These are phyloP conservation scores for Syngnathus scovelli DNA, from an alignment of 2,113 vertebrate genomes.

Conservation along the genomic window DNA sequence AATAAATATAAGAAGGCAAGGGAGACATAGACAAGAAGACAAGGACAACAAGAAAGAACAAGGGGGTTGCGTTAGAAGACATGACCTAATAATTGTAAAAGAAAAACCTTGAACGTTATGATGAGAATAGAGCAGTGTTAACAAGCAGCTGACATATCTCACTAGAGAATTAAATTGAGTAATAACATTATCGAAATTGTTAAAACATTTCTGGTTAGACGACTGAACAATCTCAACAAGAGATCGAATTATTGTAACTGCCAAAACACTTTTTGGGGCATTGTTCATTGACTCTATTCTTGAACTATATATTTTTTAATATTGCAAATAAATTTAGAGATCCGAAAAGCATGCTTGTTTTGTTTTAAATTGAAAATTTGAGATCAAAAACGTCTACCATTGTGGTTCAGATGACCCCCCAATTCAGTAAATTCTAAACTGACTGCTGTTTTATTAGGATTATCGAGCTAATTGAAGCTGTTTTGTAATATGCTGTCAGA, in stretches of 20 bases:
- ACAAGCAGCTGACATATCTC: too few relatives aligned
- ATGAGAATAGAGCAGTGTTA: background rate
- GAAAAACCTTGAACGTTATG: background rate
- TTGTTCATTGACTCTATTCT: background rate
- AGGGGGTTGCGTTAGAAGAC: conserved; percentile 58
- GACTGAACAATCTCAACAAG: background rate
- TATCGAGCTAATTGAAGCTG: background rate
- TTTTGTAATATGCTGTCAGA: background rate
- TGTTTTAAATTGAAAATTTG: background rate
- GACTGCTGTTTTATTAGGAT: background rate
- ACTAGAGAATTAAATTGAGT: background rate
- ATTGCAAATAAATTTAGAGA: background rate
- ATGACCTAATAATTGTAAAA: conserved; percentile 5
- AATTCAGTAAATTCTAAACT: background rate
- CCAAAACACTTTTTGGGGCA: too few relatives aligned
- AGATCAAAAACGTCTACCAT: background rate
- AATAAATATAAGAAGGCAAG: conserved; percentile 44
- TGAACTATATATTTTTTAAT: background rate
- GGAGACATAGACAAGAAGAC: conserved; percentile 50
- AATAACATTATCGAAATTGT: background rate
- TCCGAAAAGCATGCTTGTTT: background rate
- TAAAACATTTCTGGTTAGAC: background rate
- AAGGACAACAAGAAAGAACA: conserved; percentile 59
- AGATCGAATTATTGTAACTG: background rate
- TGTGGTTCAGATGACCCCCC: background rate